Evolutionary conservation across 2,797 vertebrate species (phyloP).

Genomic region (Poeciliopsis infans): DNA sequence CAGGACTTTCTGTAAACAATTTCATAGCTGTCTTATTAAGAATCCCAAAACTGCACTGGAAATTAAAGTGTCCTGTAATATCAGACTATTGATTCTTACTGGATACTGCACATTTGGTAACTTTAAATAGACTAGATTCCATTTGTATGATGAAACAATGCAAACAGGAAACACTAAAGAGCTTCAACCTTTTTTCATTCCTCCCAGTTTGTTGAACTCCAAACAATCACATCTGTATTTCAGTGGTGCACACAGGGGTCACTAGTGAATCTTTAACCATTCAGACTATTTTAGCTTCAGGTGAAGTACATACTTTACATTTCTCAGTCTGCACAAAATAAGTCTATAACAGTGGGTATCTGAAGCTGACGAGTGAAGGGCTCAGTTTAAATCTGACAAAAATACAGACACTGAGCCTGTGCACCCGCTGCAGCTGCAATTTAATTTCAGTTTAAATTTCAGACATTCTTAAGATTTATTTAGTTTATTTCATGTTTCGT

Average conservation of each 20-base stretch:
- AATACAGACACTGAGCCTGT: conserved; percentile 18
- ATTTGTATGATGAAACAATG: conserved; percentile 1
- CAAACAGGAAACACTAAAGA: not conserved
- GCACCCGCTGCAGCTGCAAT: conserved; percentile 30
- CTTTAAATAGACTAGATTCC: not conserved
- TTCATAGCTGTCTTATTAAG: not conserved
- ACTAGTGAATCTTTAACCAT: conserved; percentile 33
- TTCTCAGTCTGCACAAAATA: conserved; percentile 34
- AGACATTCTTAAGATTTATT: conserved; percentile 53
- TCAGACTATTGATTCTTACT: not conserved
- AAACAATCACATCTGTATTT: conserved; percentile 5
- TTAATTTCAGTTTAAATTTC: conserved; percentile 44
- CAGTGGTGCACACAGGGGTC: not conserved
- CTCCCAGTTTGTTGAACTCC: conserved; percentile 4
- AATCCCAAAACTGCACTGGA: not conserved
- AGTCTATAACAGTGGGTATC: conserved; percentile 18
- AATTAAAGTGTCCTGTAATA: not conserved
- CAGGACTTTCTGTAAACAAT: not conserved
- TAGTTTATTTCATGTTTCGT: conserved; percentile 38
- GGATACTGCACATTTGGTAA: not conserved
- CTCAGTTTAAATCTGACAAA: conserved; percentile 49
- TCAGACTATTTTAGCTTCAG: conserved; percentile 48
- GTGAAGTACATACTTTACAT: conserved; percentile 54
- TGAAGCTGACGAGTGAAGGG: conserved; percentile 23
- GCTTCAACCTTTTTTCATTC: not conserved